Base-by-base conservation (phyloP, 2,888 invertebrate genomes). In the Plagodis dolabraria region DNA sequence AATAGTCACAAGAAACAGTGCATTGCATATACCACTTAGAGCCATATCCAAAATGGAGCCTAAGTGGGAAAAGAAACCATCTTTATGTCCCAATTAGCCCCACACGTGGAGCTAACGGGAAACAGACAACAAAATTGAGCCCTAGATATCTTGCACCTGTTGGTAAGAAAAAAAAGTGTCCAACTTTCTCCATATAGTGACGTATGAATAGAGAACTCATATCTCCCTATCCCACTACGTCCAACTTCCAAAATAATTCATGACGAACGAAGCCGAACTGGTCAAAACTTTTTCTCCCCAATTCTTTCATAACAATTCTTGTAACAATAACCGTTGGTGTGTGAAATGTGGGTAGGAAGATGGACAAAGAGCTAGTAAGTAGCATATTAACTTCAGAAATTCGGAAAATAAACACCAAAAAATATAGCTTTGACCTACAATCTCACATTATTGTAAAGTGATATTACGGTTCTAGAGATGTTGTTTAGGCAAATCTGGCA, bases 271-370 rank as follows among this genome's bases (percentile, higher is more conserved):
- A 40, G 44, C 56, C 52, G 44, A 57, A 53, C 60, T 61, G 60
- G 60, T 61, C 53, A 61, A 61, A 61, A 61, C 36, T 61, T 60
- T 53, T 36, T 49, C 56, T 36, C 48, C 47, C 56, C 60, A 56
- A 61, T 61, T 57, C 53, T 61, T 61, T 57, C 56, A 61, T 61
- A 61, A 61, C 60, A 61, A 56, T 61, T 57, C 60, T 61, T 53
- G 58, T 62, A 55, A 62, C 58, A 58, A 62, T 62, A 62, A 55
- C 62, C 62, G 33, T 62, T 52, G 62, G 58, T 10, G 57, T 62
- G 62, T 62, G 62, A 62, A 62, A 62, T 62, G 62, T 52, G 54
- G 62, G 62, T 62, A 58, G 58, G 51, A 58, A 55, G 58, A 53
- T 53, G 50, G 56, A 5, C 8, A 12, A 34, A 47, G 53, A 61